Base-by-base conservation (phyloP, 2,113 vertebrate species). In the Cairina moschata region DNA sequence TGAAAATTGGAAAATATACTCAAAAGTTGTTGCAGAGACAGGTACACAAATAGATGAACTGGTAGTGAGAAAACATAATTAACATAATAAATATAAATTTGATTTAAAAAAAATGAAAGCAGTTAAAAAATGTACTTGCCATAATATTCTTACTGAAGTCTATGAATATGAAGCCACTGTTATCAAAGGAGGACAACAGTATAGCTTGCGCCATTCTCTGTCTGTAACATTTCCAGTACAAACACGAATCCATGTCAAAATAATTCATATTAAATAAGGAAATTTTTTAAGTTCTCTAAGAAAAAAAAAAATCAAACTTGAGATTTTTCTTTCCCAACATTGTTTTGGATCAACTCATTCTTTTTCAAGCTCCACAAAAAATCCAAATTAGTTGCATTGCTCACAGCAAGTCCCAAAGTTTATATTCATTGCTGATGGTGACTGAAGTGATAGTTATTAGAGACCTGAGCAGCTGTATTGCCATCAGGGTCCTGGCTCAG, bases 381-480 rank as follows among this genome's bases (percentile, higher is more conserved):
- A 31, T 28, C 78, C 28, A 76, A 34, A 95, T 94, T 62, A 94
- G 77, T 74, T 62, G 22, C 44, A 80, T 46, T 90, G 83, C 93
- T 93, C 55, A 74, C 86, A 80, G 94, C 66, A 83, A 55, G 91
- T 95, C 44, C 36, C 59, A 63, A 88, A 90, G 76, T 83, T 95
- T 90, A 78, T 65, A 31, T 76, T 92, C 58, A 40, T 25, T 86
- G 87, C 59, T 85, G 81, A 76, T 84, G 74, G 87, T 67, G 90
- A 88, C 55, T 91, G 79, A 92, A 94, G 95, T 60, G 74, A 76
- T 91, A 87, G 79, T 95, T 83, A 77, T 83, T 92, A 90, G 58
- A 93, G 72, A 95, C 81, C 79, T 73, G 50, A 81, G 91, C 90
- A 96, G 90, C 90, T 94, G 90, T 74, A 79, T 6, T 90, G 94